These are phyloP conservation scores for Argopecten irradians DNA, from an alignment of 1,140 invertebrate genomes.

Conservation along the genomic window DNA sequence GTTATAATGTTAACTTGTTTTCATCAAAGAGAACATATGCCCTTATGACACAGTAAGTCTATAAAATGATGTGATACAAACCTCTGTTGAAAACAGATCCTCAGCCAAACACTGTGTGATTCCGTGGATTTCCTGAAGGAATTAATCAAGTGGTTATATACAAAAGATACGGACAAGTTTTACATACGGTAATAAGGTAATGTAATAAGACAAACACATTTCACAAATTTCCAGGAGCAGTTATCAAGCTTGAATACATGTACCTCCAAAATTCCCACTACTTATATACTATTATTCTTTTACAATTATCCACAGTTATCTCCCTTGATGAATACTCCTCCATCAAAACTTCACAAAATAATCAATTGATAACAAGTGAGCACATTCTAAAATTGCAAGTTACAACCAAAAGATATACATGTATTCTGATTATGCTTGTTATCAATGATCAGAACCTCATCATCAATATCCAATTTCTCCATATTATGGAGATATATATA, in stretches of 20 bases:
- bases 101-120: slow-evolving; percentile 75
- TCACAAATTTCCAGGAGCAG: background rate
- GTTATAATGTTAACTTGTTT: too few species aligned
- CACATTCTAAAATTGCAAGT: background rate
- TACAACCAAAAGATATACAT: background rate
- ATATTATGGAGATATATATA: too few species aligned
- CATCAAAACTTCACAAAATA: too few species aligned
- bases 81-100: slow-evolving; percentile 73
- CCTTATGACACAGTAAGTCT: too few species aligned
- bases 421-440: background rate
- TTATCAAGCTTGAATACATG: too few species aligned
- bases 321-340: too few species aligned
- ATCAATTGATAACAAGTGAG: background rate
- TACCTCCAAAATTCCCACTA: too few species aligned
- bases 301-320: too few species aligned
- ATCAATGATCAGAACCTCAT: background rate
- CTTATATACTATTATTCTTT: too few species aligned
- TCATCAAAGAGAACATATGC: too few species aligned
- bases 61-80: slow-evolving; percentile 44
- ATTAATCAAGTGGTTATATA: slow-evolving; percentile 35
- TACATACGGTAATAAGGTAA: background rate
- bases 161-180: background rate
- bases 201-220: background rate
- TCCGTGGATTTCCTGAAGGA: slow-evolving; percentile 74
- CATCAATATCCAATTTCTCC: too few species aligned